A percentile compares a stretch with the other conserved stretches of the same genome.
phyloP scores from a whole-genome alignment of 1,140 invertebrate species.

The Aphidius ervi region DNA sequence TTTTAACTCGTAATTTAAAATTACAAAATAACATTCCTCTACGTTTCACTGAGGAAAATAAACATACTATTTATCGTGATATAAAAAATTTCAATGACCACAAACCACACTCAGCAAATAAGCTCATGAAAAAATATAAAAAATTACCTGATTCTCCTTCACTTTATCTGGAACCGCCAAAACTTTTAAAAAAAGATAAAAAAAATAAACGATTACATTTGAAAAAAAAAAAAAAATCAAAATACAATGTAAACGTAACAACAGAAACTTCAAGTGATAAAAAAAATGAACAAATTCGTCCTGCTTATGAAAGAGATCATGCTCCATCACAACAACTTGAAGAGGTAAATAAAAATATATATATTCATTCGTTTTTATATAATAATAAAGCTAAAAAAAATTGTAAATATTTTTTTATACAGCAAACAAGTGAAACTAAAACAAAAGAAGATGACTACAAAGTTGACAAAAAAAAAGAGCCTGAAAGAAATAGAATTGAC shows the following conservation, averaged over 20 bases:
- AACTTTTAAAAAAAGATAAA: conserved; percentile 16
- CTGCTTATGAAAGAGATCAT: conserved; percentile 37
- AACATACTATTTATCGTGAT: conserved; percentile 9
- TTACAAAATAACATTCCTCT: neutral
- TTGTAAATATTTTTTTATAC: neutral
- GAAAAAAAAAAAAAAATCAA: neutral
- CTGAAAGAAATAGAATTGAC: conserved; percentile 48
- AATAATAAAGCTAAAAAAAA: too few species aligned
- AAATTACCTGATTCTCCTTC: conserved; percentile 13
- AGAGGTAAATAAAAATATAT: conserved; percentile 19
- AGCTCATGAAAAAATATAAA: neutral
- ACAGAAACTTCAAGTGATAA: conserved; percentile 23
- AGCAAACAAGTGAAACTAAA: conserved; percentile 26
- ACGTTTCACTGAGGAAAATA: neutral
- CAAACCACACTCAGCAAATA: neutral
- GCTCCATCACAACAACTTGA: conserved; percentile 26
- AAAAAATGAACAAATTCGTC: conserved; percentile 17
- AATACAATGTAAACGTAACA: neutral
- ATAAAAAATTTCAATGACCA: conserved; percentile 7
- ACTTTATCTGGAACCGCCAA: conserved; percentile 26
- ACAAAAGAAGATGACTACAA: conserved; percentile 27
- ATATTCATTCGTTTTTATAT: conserved; percentile 5
- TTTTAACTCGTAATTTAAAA: too few species aligned
- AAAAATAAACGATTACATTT: neutral
- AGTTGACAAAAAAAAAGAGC: conserved; percentile 29